phyloP scores from a whole-genome alignment of 2,797 vertebrate species.

The Huso huso region DNA sequence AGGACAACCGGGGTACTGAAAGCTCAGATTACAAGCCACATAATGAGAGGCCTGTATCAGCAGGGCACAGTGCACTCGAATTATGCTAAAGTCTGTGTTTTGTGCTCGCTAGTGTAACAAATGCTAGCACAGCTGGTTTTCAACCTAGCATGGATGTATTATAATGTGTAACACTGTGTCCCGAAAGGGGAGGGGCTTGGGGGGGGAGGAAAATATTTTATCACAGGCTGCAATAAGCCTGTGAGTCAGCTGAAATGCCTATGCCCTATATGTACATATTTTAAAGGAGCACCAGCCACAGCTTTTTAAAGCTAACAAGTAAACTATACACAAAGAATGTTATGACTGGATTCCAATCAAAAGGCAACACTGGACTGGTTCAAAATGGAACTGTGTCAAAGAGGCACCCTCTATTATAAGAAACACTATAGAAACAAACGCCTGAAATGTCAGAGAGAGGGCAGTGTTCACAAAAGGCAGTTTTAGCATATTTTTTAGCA shows the following conservation, averaged over 20 bases:
- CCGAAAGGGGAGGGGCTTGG: conserved; percentile 20
- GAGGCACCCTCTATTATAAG: too few relatives aligned
- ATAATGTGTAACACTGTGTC: conserved; percentile 22
- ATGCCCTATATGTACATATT: background rate
- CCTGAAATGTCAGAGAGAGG: too few relatives aligned
- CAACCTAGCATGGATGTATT: conserved; percentile 18
- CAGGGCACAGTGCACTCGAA: conserved; percentile 37
- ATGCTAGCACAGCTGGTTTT: conserved; percentile 27
- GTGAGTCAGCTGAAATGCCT: conserved; percentile 55
- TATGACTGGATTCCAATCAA: too few relatives aligned
- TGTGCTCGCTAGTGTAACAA: conserved; percentile 23
- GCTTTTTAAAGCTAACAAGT: too few relatives aligned
- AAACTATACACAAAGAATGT: too few relatives aligned
- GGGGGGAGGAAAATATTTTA: conserved; percentile 23
- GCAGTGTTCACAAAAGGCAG: too few relatives aligned
- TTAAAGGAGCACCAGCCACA: too few relatives aligned
- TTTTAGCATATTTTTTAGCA: too few relatives aligned
- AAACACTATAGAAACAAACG: too few relatives aligned
- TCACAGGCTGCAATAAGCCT: conserved; percentile 38
- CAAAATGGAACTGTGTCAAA: too few relatives aligned
- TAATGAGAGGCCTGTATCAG: conserved; percentile 75
- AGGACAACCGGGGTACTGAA: conserved; percentile 52
- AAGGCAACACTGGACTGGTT: too few relatives aligned
- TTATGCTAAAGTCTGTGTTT: conserved; percentile 33
- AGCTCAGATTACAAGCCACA: conserved; percentile 73